phyloP scores from a whole-genome alignment of 2,113 vertebrate species.

The Ceyx melanurus region DNA sequence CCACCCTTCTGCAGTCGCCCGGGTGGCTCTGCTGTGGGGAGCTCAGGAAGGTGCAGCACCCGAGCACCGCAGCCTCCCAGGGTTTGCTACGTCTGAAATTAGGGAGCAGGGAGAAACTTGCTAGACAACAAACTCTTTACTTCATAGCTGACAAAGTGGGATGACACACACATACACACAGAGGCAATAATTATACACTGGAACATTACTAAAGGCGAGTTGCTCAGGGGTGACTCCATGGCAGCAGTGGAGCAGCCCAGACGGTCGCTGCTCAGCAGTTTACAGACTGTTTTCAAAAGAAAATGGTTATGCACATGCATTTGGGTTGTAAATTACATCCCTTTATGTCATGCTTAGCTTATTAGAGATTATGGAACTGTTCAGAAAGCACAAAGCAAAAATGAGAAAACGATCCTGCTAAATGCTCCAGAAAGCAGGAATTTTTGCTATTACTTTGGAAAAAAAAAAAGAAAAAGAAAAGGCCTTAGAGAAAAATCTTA shows the following conservation, averaged over 20 bases:
- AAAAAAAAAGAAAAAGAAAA: background rate
- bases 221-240: background rate
- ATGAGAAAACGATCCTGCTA: background rate
- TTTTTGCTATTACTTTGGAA: background rate
- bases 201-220: conserved; percentile 7
- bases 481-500: background rate
- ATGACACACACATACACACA: conserved; percentile 27
- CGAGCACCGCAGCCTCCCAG: background rate
- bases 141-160: conserved; percentile 29
- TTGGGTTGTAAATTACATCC: conserved; percentile 22
- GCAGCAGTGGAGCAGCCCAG: background rate
- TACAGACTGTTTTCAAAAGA: background rate
- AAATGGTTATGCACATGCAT: background rate
- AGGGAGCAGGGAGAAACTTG: conserved; percentile 61
- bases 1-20: background rate
- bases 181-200: conserved; percentile 40
- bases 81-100: conserved; percentile 33
- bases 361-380: background rate
- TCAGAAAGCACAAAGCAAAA: background rate
- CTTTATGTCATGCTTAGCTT: background rate
- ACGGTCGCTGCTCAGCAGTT: background rate
- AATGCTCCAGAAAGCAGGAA: background rate
- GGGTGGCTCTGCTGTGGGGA: background rate
- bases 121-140: conserved; percentile 61
- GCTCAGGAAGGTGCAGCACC: background rate